Base-by-base conservation (phyloP, 2,113 vertebrate genomes). In the Crotalus horridus region DNA sequence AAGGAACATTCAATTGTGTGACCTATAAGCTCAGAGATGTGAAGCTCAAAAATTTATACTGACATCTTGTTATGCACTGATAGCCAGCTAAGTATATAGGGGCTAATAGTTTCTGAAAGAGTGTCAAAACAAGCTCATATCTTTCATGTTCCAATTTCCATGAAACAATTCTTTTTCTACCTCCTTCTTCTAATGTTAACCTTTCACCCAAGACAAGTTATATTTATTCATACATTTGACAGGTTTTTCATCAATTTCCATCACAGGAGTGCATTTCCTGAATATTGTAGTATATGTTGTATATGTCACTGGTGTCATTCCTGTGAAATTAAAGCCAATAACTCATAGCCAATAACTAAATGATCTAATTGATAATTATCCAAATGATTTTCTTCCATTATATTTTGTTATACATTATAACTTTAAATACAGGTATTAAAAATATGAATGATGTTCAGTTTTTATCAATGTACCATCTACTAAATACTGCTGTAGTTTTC, bases 11-110 rank as follows among this genome's bases (percentile, higher is more conserved):
- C n/a, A 39, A 11, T 29, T 90, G 12, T n/a, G n/a, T 90, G 7
- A 11, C 54, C 54, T 86, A n/a, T 86, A 91, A 8, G 94, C 93
- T 94, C 58, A 94, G 54, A 61, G 21, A 58, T 93, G 33, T 0
- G 17, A 95, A 48, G 87, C 86, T 95, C 0, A 0, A 93, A 96
- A 95, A 92, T 89, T 10, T 64, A 92, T 55, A 92, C 91, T 96
- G 94, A 95, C 53, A 93, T 59, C 4, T 56, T 0, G 0, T 92
- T 91, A 94, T 91, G 92, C 88, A 11, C 12, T 94, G 81, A 90
- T 33, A 85, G 87, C 21, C 93, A 94, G 93, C 2, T 54, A 96
- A 93, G 90, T 91, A 88, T 58, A 0, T 91, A 13, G 56, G 55
- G 93, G 64, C 17, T 95, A 94, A 93, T 0, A 61, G 94, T 89